Percentiles rank a stretch among this genome's conserved stretches.
phyloP scores from a whole-genome alignment of 2,888 invertebrate genomes.

The Drosophila greeni region DNA sequence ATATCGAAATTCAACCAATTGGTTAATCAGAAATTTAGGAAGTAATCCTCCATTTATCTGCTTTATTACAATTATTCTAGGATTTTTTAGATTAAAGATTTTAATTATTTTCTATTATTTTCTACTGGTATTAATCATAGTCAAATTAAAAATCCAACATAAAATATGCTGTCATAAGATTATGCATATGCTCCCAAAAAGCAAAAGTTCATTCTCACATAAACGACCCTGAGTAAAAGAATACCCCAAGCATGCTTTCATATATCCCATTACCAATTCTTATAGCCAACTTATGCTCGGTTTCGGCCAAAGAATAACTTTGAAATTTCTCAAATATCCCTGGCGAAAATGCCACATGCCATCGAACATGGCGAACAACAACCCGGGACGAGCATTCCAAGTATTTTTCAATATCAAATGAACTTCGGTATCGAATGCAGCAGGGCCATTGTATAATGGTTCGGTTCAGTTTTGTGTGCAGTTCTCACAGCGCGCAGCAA shows the following conservation, averaged over 20 bases:
- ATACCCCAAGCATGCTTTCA: slow-evolving; percentile 1
- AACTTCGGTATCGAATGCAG: slow-evolving; percentile 46
- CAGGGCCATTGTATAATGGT: slow-evolving; percentile 50
- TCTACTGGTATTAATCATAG: neutral
- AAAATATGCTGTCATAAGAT: neutral
- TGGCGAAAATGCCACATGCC: slow-evolving; percentile 33
- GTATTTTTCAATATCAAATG: slow-evolving; percentile 50
- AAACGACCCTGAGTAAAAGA: slow-evolving; percentile 15
- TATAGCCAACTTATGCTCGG: slow-evolving; percentile 12
- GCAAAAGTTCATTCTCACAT: slow-evolving; percentile 3
- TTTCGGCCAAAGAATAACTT: slow-evolving; percentile 7
- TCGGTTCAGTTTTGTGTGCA: slow-evolving; percentile 38
- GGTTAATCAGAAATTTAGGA: neutral
- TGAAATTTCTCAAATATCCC: slow-evolving; percentile 17
- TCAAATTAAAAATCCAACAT: neutral
- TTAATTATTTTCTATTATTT: too few relatives aligned
- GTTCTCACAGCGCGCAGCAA: slow-evolving; percentile 43
- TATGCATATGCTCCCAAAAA: neutral
- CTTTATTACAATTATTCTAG: too few relatives aligned
- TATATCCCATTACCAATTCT: slow-evolving; percentile 31
- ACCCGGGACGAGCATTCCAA: slow-evolving; percentile 13
- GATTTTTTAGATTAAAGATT: too few relatives aligned
- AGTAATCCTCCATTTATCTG: neutral
- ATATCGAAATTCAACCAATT: neutral
- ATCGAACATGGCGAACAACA: slow-evolving; percentile 28